Conservation (phyloP, 53 echinoderm and acorn worm species). For the Paracentrotus lividus region DNA sequence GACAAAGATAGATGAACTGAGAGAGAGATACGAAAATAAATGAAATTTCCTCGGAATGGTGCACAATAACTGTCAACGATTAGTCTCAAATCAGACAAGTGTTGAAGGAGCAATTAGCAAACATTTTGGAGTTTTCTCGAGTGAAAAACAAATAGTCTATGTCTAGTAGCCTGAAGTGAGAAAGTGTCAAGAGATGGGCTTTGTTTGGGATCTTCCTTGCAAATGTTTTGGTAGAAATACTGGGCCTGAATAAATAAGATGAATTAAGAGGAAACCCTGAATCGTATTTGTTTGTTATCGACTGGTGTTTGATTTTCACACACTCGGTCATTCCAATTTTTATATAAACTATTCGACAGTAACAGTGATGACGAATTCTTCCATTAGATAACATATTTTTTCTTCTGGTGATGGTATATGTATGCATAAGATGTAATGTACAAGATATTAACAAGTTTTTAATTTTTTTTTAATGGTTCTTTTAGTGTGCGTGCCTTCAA, state of each 20-base stretch:
- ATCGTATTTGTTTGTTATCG: conserved; percentile 19
- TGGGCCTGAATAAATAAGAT: conserved; percentile 17
- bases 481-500: too few species aligned
- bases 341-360: neutral
- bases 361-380: conserved; percentile 24
- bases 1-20: too few species aligned
- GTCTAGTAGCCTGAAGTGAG: conserved; percentile 31
- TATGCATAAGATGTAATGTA: too few species aligned
- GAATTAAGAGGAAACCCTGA: neutral
- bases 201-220: conserved; percentile 36
- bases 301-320: conserved; percentile 26
- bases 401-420: too few species aligned
- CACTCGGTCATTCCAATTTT: neutral
- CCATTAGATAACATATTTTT: neutral
- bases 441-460: too few species aligned
- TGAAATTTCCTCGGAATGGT: neutral
- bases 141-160: conserved; percentile 29
- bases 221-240: conserved; percentile 54
- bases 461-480: too few species aligned
- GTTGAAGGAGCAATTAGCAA: conserved; percentile 48
- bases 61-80: conserved; percentile 46
- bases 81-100: conserved; percentile 19
- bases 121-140: conserved; percentile 25
- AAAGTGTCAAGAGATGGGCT: neutral
- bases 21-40: too few species aligned